A percentile compares a stretch with the other conserved stretches of the same genome.
Evolutionary conservation across 2,888 invertebrate species (phyloP).

Genomic region (Drosophila maculinotata): DNA sequence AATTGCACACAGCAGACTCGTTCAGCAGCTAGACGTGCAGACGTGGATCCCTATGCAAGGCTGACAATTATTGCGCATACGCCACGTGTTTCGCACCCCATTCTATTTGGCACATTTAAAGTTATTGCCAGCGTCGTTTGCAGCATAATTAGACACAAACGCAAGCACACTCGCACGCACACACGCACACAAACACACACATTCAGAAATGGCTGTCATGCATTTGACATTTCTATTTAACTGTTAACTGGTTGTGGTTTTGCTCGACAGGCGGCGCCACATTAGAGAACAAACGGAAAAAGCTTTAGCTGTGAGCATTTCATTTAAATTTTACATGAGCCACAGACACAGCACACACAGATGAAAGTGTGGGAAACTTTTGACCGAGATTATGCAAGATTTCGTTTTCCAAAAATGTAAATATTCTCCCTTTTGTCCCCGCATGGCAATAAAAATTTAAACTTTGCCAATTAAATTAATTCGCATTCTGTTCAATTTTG

Average conservation of each 20-base stretch:
- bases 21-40: conserved; percentile 44
- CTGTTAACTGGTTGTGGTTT: conserved; percentile 51
- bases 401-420: conserved; percentile 54
- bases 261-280: conserved; percentile 26
- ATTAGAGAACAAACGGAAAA: conserved; percentile 37
- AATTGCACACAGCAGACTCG: conserved; percentile 68
- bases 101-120: conserved; percentile 49
- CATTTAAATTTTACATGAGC: conserved; percentile 68
- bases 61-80: conserved; percentile 44
- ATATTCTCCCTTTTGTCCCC: conserved; percentile 50
- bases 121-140: conserved; percentile 47
- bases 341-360: conserved; percentile 25
- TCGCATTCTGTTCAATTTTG: conserved; percentile 57
- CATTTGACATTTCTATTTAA: conserved; percentile 60
- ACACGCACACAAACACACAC: conserved; percentile 1
- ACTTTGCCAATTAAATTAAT: conserved; percentile 77
- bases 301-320: conserved; percentile 40
- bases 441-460: conserved; percentile 58
- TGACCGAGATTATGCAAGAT: conserved; percentile 54
- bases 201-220: conserved; percentile 15
- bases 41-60: neutral
- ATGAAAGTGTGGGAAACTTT: conserved; percentile 46
- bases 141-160: conserved; percentile 49
- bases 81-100: conserved; percentile 57
- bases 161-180: conserved; percentile 1